These are phyloP conservation scores for Orthosia incerta DNA, from an alignment of 2,888 invertebrate genomes.

Conservation along the genomic window DNA sequence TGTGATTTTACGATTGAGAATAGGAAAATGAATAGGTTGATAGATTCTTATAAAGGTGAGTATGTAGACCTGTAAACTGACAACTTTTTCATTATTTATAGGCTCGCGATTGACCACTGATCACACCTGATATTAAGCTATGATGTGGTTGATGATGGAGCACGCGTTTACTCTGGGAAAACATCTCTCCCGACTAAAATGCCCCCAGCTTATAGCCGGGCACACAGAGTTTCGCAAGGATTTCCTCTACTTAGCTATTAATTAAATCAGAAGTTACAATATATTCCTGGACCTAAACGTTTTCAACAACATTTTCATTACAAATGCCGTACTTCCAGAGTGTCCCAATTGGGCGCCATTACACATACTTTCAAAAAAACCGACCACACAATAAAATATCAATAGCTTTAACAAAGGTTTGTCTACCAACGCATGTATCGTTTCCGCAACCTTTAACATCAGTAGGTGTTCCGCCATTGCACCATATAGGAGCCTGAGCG, in stretches of 20 bases:
- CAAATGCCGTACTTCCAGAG: neutral
- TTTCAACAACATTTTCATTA: neutral
- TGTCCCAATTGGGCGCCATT: conserved; percentile 48
- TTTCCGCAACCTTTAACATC: conserved; percentile 31
- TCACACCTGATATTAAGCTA: neutral
- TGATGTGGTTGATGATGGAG: neutral
- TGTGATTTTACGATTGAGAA: neutral
- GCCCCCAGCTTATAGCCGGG: neutral
- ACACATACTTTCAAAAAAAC: conserved; percentile 8
- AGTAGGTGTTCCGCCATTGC: conserved; percentile 28
- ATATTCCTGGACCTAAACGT: neutral
- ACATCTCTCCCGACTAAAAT: neutral
- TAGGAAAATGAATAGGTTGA: neutral
- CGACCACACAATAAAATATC: neutral
- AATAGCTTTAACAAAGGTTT: conserved; percentile 13
- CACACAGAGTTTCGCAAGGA: neutral
- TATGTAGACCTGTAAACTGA: neutral
- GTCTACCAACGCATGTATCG: neutral
- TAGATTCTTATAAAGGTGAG: neutral
- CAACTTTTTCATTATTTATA: neutral
- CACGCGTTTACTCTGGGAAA: neutral
- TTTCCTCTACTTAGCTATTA: too few relatives aligned
- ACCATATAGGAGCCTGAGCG: conserved; percentile 19
- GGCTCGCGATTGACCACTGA: neutral
- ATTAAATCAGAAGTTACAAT: neutral